A percentile compares a stretch with the other conserved stretches of the same genome.
These are phyloP conservation scores for Anoplolepis gracilipes DNA, from an alignment of 1,140 invertebrate species.

Conservation along the genomic window DNA sequence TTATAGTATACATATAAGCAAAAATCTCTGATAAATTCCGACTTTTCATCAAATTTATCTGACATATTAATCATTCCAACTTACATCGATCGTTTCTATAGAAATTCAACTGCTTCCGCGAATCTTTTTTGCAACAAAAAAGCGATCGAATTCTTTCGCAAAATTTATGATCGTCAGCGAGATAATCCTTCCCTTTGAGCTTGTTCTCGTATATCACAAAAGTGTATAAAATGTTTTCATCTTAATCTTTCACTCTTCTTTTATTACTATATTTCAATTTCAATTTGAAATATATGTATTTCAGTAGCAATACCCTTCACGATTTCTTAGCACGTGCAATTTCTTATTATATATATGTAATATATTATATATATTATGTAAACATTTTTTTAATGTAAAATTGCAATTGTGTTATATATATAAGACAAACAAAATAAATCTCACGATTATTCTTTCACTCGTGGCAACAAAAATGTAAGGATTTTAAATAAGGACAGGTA, in stretches of 20 bases:
- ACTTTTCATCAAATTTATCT: conserved; percentile 32
- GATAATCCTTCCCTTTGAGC: not conserved
- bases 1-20: no score
- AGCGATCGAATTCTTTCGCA: conserved; percentile 13
- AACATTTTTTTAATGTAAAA: not conserved
- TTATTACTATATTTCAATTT: not conserved
- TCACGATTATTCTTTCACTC: not conserved
- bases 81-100: conserved; percentile 20
- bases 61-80: conserved; percentile 31
- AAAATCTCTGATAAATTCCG: not conserved
- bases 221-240: conserved; percentile 35
- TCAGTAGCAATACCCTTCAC: not conserved
- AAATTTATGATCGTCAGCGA: conserved; percentile 37
- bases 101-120: conserved; percentile 29
- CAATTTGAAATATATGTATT: no score
- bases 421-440: conserved; percentile 1
- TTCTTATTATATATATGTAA: not conserved
- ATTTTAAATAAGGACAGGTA: not conserved
- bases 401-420: not conserved
- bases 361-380: no score
- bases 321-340: not conserved
- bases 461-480: not conserved
- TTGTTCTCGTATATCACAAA: conserved; percentile 33
- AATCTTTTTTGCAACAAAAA: conserved; percentile 14
- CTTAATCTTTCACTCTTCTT: not conserved